Conservation (phyloP, 2,797 vertebrate genomes). For the Echeneis naucrates region DNA sequence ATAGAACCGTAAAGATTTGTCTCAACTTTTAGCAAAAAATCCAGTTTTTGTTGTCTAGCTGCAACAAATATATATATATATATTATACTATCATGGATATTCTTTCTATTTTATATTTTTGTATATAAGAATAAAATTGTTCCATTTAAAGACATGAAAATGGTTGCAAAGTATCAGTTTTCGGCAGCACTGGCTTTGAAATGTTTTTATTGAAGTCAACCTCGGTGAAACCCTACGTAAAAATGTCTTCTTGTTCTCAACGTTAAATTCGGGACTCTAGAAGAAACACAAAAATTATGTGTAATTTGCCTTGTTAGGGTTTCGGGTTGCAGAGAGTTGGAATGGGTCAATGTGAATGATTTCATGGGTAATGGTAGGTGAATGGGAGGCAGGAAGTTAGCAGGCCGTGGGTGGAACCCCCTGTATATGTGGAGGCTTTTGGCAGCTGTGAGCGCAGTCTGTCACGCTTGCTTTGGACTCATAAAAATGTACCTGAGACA, state of each 20-base stretch:
- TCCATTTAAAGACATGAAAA: constrained; percentile 40
- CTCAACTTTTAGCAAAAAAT: constrained; percentile 10
- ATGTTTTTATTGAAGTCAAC: constrained; percentile 23
- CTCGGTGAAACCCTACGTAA: constrained; percentile 44
- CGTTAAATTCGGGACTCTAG: constrained; percentile 51
- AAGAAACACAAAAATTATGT: constrained; percentile 69
- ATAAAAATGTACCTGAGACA: constrained; percentile 81
- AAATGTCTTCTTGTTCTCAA: constrained; percentile 58
- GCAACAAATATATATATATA: background rate
- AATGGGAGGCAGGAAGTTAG: constrained; percentile 70
- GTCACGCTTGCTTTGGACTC: constrained; percentile 75
- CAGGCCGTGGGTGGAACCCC: constrained; percentile 62
- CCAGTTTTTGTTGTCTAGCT: background rate
- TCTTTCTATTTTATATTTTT: constrained; percentile 7
- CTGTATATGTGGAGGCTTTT: constrained; percentile 60
- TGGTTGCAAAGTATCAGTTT: constrained; percentile 41
- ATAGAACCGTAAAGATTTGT: background rate
- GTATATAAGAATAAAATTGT: constrained; percentile 31
- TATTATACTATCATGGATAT: background rate
- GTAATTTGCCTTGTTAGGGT: constrained; percentile 76
- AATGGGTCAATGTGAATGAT: constrained; percentile 72
- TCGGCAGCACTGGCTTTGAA: constrained; percentile 18
- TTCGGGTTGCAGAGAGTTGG: constrained; percentile 72
- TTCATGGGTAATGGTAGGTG: constrained; percentile 76
- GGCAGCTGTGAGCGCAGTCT: constrained; percentile 64